Evolutionary conservation across 2,888 invertebrate genomes (phyloP), one percentile per base, ranked within the genome.

Genomic region (Gandaritis pyraliata): DNA sequence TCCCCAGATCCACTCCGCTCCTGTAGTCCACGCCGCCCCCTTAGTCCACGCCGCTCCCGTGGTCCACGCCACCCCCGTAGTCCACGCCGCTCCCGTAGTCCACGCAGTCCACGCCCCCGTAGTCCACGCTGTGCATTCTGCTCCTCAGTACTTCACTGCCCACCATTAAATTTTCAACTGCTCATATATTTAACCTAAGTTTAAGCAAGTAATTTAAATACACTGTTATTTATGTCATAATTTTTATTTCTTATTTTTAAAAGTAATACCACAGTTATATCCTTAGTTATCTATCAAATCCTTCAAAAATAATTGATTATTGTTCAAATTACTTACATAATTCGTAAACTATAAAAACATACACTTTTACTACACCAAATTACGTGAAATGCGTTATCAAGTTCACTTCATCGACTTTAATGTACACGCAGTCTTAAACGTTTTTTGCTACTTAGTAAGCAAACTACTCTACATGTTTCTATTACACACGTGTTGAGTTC

Each of bases 111-210:
- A 82, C 50, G 66, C 72, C 1, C 77, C 76, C 0, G 50, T 75
- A 0, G 73, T 74, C 11, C 74, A 80, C 51, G 67, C 67, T 36
- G 62, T 69, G 11, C 69, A 69, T 39, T 73, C 77, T 1, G 73
- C 79, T 1, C 81, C 81, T 3, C 82, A 79, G 62, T 82, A 76
- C 71, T 72, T 76, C 61, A 70, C 77, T 52, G 72, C 85, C 60
- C 88, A 87, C 58, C 88, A 88, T 64, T 88, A 78, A 83, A 39
- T 54, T 61, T 46, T 58, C 16, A 39, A 60, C 52, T 55, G 30
- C 72, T 43, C 57, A 36, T 52, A 29, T 72, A 65, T 64, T 46
- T 63, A 53, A 47, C 38, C 45, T 58, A 55, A 65, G 48, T 57
- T 53, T 66, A 65, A 66, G 61, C 58, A 53, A 55, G 50, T 67